Evolutionary conservation across 2,888 invertebrate species (phyloP).

Genomic region (Drosophila lacicola): DNA sequence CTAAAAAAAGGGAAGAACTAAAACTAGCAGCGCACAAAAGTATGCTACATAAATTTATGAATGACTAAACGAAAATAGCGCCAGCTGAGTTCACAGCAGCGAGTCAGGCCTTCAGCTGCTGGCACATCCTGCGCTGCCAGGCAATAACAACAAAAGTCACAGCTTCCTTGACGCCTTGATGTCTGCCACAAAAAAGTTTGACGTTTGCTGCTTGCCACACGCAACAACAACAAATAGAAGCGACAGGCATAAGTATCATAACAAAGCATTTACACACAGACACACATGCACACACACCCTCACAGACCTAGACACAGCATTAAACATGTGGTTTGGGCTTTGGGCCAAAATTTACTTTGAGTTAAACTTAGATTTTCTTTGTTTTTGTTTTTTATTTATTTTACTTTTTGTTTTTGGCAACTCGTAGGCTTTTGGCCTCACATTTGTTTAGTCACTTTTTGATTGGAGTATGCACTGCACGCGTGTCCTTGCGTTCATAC

Average conservation of each 20-base stretch:
- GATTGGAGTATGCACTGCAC: constrained; percentile 22
- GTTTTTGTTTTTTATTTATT: constrained; percentile 17
- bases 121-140: constrained; percentile 15
- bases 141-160: constrained; percentile 50
- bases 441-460: constrained; percentile 36
- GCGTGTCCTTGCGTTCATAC: constrained; percentile 71
- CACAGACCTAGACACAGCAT: constrained; percentile 8
- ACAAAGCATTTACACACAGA: constrained; percentile 21
- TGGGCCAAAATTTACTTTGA: constrained; percentile 12
- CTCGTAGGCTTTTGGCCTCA: constrained; percentile 49
- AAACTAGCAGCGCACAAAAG: constrained; percentile 46
- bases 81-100: constrained; percentile 39
- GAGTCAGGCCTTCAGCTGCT: constrained; percentile 8
- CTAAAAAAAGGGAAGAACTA: constrained; percentile 11
- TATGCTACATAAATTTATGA: constrained; percentile 62
- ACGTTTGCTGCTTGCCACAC: constrained; percentile 54
- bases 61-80: constrained; percentile 60
- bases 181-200: constrained; percentile 70
- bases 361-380: constrained; percentile 35
- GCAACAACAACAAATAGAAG: constrained; percentile 20
- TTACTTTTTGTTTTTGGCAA: neutral
- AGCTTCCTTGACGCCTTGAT: constrained; percentile 68
- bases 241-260: constrained; percentile 22
- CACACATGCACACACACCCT: constrained; percentile 14
- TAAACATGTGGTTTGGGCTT: constrained; percentile 10